Conservation (phyloP, 1,140 invertebrate genomes). For the Neodiprion lecontei region DNA sequence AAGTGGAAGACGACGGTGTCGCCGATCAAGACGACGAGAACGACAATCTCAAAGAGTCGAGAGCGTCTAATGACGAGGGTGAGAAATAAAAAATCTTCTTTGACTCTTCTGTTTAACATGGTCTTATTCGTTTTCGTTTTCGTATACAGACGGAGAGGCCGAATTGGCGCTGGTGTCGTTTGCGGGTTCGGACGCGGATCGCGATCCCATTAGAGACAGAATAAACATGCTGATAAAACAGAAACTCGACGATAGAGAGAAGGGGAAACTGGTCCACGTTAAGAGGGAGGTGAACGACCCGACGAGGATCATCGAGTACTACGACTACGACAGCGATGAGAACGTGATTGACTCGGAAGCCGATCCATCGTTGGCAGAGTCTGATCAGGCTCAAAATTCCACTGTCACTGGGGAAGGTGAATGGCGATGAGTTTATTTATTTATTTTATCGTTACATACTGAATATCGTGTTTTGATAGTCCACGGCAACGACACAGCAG, state of each 20-base stretch:
- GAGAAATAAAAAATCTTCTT: no score
- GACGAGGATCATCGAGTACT: constrained; percentile 37
- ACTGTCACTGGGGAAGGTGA: no score
- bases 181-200: background rate
- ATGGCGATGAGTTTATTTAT: no score
- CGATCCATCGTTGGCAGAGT: background rate
- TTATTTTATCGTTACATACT: no score
- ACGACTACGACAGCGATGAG: constrained; percentile 39
- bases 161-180: no score
- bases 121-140: no score
- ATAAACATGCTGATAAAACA: constrained; percentile 34
- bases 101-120: no score
- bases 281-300: constrained; percentile 22
- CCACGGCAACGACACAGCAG: no score
- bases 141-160: no score
- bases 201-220: constrained; percentile 26
- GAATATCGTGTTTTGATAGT: no score
- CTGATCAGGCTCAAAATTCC: background rate
- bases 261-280: background rate
- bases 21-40: background rate
- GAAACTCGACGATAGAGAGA: constrained; percentile 25
- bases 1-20: background rate
- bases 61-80: no score
- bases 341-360: background rate
- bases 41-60: background rate